Evolutionary conservation across 64 coral and sea anemone genomes (phyloP).

Genomic region (Anthopleura sola): DNA sequence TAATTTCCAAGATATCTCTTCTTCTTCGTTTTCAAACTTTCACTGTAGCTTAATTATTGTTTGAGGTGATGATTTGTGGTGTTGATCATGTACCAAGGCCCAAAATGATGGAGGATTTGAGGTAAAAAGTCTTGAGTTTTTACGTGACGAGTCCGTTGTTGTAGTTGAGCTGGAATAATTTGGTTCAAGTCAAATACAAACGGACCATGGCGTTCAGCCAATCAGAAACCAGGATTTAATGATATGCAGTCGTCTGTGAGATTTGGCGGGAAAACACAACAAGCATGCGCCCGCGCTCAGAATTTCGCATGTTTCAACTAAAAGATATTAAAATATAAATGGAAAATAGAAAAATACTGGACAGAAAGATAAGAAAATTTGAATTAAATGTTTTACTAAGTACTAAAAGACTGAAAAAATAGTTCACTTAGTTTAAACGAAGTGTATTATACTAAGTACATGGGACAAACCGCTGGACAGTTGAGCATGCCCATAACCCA

Average conservation of each 20-base stretch:
- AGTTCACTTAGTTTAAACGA: too few species aligned
- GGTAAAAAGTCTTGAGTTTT: not conserved
- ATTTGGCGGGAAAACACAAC: constrained; percentile 16
- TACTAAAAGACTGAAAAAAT: not conserved
- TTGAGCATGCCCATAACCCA: too few species aligned
- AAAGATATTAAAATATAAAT: too few species aligned
- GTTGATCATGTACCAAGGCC: not conserved
- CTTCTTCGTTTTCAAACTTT: not conserved
- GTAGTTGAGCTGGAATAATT: not conserved
- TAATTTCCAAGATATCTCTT: not conserved
- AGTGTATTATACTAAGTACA: too few species aligned
- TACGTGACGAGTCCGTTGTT: not conserved
- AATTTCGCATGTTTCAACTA: too few species aligned
- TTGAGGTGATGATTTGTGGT: not conserved
- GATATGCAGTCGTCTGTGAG: not conserved
- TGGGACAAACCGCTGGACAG: too few species aligned
- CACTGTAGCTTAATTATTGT: not conserved
- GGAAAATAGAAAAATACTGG: too few species aligned
- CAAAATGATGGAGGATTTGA: not conserved
- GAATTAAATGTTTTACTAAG: too few species aligned
- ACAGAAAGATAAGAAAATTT: too few species aligned
- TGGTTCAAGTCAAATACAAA: constrained; percentile 9
- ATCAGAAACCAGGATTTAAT: not conserved
- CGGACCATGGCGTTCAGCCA: not conserved
- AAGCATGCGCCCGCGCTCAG: too few species aligned